phyloP scores from a whole-genome alignment of 1,140 invertebrate genomes.

The honey bee (Apis mellifera) region DNA sequence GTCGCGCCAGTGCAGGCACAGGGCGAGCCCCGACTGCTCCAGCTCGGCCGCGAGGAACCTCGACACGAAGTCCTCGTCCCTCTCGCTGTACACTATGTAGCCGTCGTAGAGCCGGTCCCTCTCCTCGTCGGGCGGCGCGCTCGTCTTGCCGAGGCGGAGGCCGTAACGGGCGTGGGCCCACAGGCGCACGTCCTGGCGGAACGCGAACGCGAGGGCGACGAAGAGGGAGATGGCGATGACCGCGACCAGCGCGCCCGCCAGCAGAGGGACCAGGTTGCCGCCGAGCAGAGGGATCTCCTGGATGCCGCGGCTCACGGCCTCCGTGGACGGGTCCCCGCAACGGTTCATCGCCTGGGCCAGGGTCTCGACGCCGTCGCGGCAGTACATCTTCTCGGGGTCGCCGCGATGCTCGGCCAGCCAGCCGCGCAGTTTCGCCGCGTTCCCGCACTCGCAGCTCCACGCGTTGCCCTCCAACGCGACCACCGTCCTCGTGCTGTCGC shows the following conservation, averaged over 20 bases:
- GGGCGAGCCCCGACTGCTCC: conserved; percentile 87
- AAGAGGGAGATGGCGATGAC: conserved; percentile 87
- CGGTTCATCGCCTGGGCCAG: conserved; percentile 83
- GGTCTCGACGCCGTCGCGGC: conserved; percentile 83
- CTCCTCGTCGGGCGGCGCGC: conserved; percentile 83
- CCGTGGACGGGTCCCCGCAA: conserved; percentile 83
- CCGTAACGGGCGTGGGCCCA: conserved; percentile 89
- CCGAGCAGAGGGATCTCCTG: conserved; percentile 80
- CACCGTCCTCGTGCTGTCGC: conserved; percentile 83
- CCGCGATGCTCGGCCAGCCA: conserved; percentile 89
- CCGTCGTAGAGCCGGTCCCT: conserved; percentile 91
- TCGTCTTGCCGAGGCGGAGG: conserved; percentile 86
- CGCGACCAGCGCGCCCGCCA: conserved; percentile 88
- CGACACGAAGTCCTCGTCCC: conserved; percentile 91
- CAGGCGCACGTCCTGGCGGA: conserved; percentile 87
- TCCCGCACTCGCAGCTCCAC: conserved; percentile 95
- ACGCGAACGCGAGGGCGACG: conserved; percentile 87
- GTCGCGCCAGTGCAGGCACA: conserved; percentile 89
- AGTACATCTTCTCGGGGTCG: conserved; percentile 86
- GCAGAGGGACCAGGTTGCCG: conserved; percentile 86
- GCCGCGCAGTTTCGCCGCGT: conserved; percentile 87
- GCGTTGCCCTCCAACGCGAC: conserved; percentile 91
- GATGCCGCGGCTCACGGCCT: conserved; percentile 74
- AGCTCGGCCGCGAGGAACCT: conserved; percentile 90
- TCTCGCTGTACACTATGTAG: conserved; percentile 92